phyloP scores from a whole-genome alignment of 2,113 vertebrate species.

The Nothobranchius kuhntae region DNA sequence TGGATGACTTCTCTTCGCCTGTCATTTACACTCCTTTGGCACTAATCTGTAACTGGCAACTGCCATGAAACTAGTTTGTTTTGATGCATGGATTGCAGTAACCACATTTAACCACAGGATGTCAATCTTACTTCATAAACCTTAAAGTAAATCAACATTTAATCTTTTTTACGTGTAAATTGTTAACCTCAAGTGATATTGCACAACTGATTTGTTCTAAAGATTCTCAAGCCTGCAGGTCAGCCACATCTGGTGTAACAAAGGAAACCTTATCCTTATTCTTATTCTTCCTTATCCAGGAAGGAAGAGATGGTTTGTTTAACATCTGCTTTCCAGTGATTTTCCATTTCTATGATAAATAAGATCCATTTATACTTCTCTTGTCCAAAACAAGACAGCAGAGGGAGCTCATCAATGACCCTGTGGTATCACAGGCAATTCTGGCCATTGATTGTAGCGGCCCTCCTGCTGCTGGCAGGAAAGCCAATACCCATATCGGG shows the following conservation, averaged over 20 bases:
- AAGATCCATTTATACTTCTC: slow-evolving; percentile 2
- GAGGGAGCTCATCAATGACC: slow-evolving; percentile 16
- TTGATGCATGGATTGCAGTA: too few relatives aligned
- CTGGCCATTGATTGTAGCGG: slow-evolving; percentile 44
- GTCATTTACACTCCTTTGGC: too few relatives aligned
- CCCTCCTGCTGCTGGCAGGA: slow-evolving; percentile 44
- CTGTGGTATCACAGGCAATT: slow-evolving; percentile 21
- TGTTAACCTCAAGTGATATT: too few relatives aligned
- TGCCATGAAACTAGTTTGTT: too few relatives aligned
- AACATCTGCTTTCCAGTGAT: neutral
- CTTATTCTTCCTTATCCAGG: neutral
- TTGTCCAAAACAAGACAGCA: neutral
- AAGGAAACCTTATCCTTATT: neutral
- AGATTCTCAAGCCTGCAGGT: neutral
- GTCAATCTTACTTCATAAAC: too few relatives aligned
- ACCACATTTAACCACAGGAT: too few relatives aligned
- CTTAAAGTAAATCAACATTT: too few relatives aligned
- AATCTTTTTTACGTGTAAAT: too few relatives aligned
- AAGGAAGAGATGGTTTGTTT: neutral
- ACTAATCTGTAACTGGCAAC: too few relatives aligned
- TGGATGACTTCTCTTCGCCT: too few relatives aligned
- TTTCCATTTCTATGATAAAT: slow-evolving; percentile 6
- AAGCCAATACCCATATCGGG: slow-evolving; percentile 40
- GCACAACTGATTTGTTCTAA: too few relatives aligned
- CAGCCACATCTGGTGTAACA: neutral